Evolutionary conservation across 1,140 invertebrate species (phyloP).

Genomic region (Heliconius congener): DNA sequence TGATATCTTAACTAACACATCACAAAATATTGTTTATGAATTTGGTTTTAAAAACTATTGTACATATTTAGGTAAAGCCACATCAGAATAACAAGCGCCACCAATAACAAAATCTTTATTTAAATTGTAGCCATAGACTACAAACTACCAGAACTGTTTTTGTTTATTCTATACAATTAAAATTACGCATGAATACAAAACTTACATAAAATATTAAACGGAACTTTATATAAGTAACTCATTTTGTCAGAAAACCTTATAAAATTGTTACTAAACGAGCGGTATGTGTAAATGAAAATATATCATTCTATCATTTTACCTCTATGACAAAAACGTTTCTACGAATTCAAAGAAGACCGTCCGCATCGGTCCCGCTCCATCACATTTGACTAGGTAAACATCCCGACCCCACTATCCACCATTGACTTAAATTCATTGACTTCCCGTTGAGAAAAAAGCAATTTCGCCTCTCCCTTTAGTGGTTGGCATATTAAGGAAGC

Average conservation of each 20-base stretch:
- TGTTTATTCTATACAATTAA: no score
- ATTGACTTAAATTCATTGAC: slow-evolving; percentile 73
- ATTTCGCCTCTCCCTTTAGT: slow-evolving; percentile 67
- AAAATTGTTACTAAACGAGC: slow-evolving; percentile 1
- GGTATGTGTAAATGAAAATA: neutral
- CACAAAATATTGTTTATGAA: no score
- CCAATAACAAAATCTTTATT: no score
- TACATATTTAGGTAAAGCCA: no score
- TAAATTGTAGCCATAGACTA: no score
- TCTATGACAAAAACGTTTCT: slow-evolving; percentile 33
- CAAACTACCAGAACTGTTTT: no score
- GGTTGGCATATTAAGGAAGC: slow-evolving; percentile 76
- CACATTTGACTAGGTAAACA: slow-evolving; percentile 77
- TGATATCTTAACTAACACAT: no score
- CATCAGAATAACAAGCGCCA: no score
- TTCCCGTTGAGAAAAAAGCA: slow-evolving; percentile 71
- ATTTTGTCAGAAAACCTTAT: neutral
- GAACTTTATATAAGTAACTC: neutral
- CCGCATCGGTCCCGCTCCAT: slow-evolving; percentile 61
- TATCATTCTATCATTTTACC: slow-evolving; percentile 6
- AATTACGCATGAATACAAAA: neutral
- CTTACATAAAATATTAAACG: neutral
- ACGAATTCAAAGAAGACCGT: slow-evolving; percentile 53
- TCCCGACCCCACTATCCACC: slow-evolving; percentile 65
- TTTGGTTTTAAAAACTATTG: no score